Percentiles rank a stretch among this genome's conserved stretches.
phyloP scores from a whole-genome alignment of 2,113 vertebrate species.

The Barnardius zonarius region DNA sequence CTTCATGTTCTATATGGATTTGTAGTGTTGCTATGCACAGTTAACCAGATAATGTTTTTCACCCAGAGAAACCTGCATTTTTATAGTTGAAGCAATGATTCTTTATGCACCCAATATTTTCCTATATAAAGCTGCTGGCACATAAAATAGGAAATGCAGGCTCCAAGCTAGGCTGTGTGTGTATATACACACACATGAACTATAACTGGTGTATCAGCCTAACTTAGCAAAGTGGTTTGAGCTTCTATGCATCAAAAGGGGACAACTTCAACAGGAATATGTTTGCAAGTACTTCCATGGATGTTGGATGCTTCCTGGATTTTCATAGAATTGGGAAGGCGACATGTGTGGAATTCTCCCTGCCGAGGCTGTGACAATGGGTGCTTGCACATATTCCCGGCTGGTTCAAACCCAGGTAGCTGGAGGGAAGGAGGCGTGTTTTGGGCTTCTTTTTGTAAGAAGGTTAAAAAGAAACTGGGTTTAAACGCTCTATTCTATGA shows the following conservation, averaged over 20 bases:
- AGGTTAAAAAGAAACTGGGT: background rate
- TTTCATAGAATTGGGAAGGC: background rate
- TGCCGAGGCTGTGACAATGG: background rate
- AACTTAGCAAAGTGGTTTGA: background rate
- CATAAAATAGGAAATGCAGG: background rate
- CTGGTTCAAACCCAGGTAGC: background rate
- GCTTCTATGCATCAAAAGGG: background rate
- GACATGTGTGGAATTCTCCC: no score
- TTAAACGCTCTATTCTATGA: background rate
- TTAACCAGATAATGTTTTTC: slow-evolving; percentile 23
- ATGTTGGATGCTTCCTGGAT: background rate
- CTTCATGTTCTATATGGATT: background rate
- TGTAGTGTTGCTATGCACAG: background rate
- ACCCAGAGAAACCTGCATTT: background rate
- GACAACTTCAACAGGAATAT: background rate
- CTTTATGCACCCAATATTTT: background rate
- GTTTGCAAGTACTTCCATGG: background rate
- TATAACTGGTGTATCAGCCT: background rate
- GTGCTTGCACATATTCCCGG: background rate
- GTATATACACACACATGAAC: background rate
- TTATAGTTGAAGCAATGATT: background rate
- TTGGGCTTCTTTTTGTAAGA: background rate
- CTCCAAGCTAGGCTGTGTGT: background rate
- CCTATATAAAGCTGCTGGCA: background rate
- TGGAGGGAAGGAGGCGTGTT: background rate